Evolutionary conservation across 2,888 invertebrate genomes (phyloP), one percentile per base, ranked within the genome.

Genomic region (Rhamnusium bicolor): DNA sequence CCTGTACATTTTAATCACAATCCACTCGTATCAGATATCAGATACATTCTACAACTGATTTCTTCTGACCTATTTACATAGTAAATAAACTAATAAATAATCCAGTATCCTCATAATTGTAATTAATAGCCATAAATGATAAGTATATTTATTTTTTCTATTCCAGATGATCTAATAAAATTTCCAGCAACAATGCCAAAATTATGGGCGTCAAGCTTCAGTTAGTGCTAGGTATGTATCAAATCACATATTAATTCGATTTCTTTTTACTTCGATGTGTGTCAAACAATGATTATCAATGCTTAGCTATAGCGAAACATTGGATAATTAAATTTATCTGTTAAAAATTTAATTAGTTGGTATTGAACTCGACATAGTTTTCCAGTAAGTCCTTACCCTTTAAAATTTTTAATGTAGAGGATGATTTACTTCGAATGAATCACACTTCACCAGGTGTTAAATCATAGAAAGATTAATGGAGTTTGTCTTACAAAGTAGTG

Each of bases 171-270:
- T 77, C 77, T 76, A 79, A 75, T 79, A 80, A 1, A 51, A 81
- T 71, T 58, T 58, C 16, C 68, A 56, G 67, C 29, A 54, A 27
- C 68, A 80, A 86, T 87, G 86, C 84, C 80, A 85, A 80, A 86
- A 86, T 83, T 87, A 88, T 88, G 88, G 86, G 84, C 83, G 85
- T 86, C 83, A 85, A 82, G 85, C 84, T 86, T 83, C 86, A 86
- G 78, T 83, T 86, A 77, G 81, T 85, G 75, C 79, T 86, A 85
- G 86, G 87, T 86, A 85, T 80, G 86, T 84, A 75, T 77, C 65
- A 63, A 65, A 74, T 72, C 63, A 19, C 72, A 70, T 73, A 67
- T n/a, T n/a, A n/a, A n/a, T 69, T 72, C 58, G n/a, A 40, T 40
- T 40, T 40, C 40, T 18, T 19, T 51, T 19, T 5, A 27, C 24